A percentile compares a stretch with the other conserved stretches of the same genome.
phyloP scores from a whole-genome alignment of 2,888 invertebrate species.

The Dolichopus griseipennis region DNA sequence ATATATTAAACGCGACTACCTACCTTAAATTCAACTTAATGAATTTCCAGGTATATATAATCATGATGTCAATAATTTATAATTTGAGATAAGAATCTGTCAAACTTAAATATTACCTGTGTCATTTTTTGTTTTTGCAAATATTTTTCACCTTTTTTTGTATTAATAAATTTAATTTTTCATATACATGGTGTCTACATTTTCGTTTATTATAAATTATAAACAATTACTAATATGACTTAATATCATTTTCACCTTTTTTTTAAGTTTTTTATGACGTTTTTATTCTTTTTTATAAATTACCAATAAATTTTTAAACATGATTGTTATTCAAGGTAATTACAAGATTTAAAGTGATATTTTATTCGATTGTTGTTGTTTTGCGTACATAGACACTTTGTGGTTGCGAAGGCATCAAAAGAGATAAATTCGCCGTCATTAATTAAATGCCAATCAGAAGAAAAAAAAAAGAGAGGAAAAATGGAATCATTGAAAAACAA shows the following conservation, averaged over 20 bases:
- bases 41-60: not conserved
- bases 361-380: not conserved
- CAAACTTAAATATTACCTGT: not conserved
- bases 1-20: too few relatives aligned
- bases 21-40: too few relatives aligned
- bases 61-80: not conserved
- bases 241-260: not conserved
- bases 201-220: too few relatives aligned
- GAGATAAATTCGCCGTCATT: conserved; percentile 1
- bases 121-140: too few relatives aligned
- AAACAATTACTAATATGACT: not conserved
- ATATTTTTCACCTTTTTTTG: too few relatives aligned
- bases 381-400: not conserved
- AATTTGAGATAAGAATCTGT: not conserved
- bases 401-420: not conserved
- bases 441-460: conserved; percentile 2
- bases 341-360: not conserved
- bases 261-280: not conserved
- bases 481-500: not conserved
- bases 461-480: not conserved
- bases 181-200: too few relatives aligned
- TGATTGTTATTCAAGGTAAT: not conserved
- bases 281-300: not conserved
- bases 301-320: not conserved
- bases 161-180: too few relatives aligned